Conservation (phyloP, 1,140 invertebrate species). For the Hestina assimilis region DNA sequence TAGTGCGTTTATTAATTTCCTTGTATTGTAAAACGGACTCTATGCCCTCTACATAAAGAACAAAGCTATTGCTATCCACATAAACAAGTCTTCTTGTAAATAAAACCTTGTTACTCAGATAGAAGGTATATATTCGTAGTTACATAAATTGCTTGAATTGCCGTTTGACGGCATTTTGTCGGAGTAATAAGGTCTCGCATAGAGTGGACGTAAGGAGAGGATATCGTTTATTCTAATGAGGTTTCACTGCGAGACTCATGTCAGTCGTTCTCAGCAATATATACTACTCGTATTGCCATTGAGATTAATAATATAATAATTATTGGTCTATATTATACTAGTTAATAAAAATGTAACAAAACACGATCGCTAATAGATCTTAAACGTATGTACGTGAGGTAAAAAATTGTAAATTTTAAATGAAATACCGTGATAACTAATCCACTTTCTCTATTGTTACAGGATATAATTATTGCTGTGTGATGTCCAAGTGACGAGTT, state of each 20-base stretch:
- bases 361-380: too few relatives aligned
- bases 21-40: slow-evolving; percentile 45
- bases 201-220: slow-evolving; percentile 75
- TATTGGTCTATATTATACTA: too few relatives aligned
- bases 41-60: slow-evolving; percentile 41
- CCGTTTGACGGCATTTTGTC: slow-evolving; percentile 73
- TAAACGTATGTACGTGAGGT: neutral
- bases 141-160: slow-evolving; percentile 30
- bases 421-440: slow-evolving; percentile 3
- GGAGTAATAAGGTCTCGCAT: slow-evolving; percentile 74
- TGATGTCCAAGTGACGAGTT: slow-evolving; percentile 64
- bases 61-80: slow-evolving; percentile 36
- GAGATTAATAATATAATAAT: slow-evolving; percentile 17
- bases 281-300: slow-evolving; percentile 41
- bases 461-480: slow-evolving; percentile 44
- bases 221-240: slow-evolving; percentile 79
- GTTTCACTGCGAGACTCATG: slow-evolving; percentile 54
- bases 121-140: slow-evolving; percentile 36
- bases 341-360: too few relatives aligned
- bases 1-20: slow-evolving; percentile 52
- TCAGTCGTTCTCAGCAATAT: slow-evolving; percentile 38
- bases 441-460: slow-evolving; percentile 41
- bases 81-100: slow-evolving; percentile 31
- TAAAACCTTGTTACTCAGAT: slow-evolving; percentile 29
- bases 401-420: neutral